Base-by-base conservation (phyloP, 92 coral and sea anemone species). In the Paragorgia papillata region DNA sequence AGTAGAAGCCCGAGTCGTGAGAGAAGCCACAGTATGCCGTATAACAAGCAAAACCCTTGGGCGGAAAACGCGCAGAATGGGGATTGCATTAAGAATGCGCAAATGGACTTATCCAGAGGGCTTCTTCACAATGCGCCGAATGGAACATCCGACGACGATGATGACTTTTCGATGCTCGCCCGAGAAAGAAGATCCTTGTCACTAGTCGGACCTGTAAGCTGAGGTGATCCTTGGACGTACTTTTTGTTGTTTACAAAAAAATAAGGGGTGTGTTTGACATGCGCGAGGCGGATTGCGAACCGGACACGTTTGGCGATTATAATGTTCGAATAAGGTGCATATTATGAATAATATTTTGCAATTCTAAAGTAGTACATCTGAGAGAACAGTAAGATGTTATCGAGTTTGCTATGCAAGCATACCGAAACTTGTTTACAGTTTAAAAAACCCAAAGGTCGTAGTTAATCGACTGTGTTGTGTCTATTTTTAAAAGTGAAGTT, bases 1-100 rank as follows among this genome's bases (percentile, higher is more conserved):
- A 20, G 25, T 9, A 33, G 34, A 9, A 41, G 56, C 26, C 18
- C 21, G 13, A 66, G 40, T 24, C 73, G 73, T 9, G 26, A 9
- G 14, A 21, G 73, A 66, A 66, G 73, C 29, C 73, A 66, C 10
- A 68, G 75, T 57, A n/a, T 48, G 43, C 75, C 75, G 1, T 39
- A 7, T 9, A 9, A 63, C 13, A 22, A 35, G 2, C 54, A 20
- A 20, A 40, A 40, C 55, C 33, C 55, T 32, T 43, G 51, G 73
- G 30, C 33, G 7, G 22, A 37, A 10, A 37, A 37, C 10, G 43
- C 10, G 43, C 4, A 37, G 6, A 10, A 6, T n/a, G 53, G 2
- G 53, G 15, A 9, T 2, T 9, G n/a, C n/a, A 2, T 46, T 46
- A 46, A 2, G n/a, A 46, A 46, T n/a, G 53, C 14, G n/a, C 53